Evolutionary conservation across 2,797 vertebrate species (phyloP).

Genomic region (Smutsia gigantea): DNA sequence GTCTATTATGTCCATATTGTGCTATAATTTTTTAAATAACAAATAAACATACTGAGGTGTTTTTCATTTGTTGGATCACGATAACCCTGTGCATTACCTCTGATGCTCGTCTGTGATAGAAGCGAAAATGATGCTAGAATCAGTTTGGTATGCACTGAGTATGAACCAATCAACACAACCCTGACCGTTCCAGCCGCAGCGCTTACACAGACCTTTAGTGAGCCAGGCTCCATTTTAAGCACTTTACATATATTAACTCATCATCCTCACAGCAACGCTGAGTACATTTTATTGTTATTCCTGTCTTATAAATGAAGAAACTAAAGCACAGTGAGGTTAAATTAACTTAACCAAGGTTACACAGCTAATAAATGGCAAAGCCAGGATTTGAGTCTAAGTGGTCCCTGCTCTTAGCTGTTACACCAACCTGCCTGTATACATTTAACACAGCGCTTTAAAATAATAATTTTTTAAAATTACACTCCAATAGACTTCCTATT

Average conservation of each 20-base stretch:
- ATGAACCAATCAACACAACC: neutral
- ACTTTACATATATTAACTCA: neutral
- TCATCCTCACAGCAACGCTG: neutral
- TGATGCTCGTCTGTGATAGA: conserved; percentile 29
- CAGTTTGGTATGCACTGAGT: neutral
- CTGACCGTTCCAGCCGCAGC: accelerated
- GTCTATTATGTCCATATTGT: conserved; percentile 52
- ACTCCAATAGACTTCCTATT: neutral
- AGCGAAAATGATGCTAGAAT: conserved; percentile 33
- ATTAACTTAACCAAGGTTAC: neutral
- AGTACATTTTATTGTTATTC: neutral
- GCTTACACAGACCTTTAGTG: neutral
- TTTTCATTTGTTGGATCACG: conserved; percentile 69
- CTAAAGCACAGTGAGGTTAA: neutral
- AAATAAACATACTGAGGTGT: conserved; percentile 71
- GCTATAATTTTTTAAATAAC: conserved; percentile 68
- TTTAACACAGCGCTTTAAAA: neutral
- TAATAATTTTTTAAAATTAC: neutral
- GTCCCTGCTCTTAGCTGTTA: neutral
- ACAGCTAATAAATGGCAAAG: neutral
- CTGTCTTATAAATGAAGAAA: conserved; percentile 15
- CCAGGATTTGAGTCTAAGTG: neutral
- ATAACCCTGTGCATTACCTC: conserved; percentile 48
- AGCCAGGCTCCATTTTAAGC: neutral
- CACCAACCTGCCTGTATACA: neutral